phyloP scores from a whole-genome alignment of 2,888 invertebrate species.

The Stenurella melanura region DNA sequence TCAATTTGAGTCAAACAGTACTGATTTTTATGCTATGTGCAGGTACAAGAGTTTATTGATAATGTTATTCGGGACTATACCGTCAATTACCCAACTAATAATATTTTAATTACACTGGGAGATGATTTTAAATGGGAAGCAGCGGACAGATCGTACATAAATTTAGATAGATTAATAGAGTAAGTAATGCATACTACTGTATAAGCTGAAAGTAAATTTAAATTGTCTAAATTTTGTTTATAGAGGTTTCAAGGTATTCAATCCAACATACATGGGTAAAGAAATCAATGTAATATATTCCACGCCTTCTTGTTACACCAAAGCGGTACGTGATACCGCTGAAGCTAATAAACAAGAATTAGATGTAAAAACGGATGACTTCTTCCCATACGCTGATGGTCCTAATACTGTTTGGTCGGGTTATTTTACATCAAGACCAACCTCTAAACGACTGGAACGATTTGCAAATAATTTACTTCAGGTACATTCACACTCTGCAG shows the following conservation, averaged over 20 bases:
- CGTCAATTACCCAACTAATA: conserved; percentile 75
- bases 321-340: conserved; percentile 77
- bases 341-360: conserved; percentile 58
- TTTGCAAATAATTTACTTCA: conserved; percentile 76
- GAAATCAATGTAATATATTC: conserved; percentile 83
- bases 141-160: conserved; percentile 77
- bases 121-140: conserved; percentile 79
- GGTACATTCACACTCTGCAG: conserved; percentile 64
- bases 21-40: background rate
- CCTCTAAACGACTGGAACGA: conserved; percentile 75
- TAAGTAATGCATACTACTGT: background rate
- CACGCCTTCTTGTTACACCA: conserved; percentile 87
- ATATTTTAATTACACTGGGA: conserved; percentile 81
- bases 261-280: conserved; percentile 56
- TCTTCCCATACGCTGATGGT: conserved; percentile 81
- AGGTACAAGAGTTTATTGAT: conserved; percentile 62
- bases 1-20: background rate
- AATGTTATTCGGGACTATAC: conserved; percentile 72
- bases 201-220: too few relatives aligned
- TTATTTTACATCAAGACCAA: conserved; percentile 78
- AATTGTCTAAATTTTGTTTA: conserved; percentile 3
- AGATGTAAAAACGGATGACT: conserved; percentile 77
- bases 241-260: conserved; percentile 51
- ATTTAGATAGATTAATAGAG: conserved; percentile 74
- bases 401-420: conserved; percentile 85